phyloP scores from a whole-genome alignment of 2,888 invertebrate genomes.

The Drosophila mimetica region DNA sequence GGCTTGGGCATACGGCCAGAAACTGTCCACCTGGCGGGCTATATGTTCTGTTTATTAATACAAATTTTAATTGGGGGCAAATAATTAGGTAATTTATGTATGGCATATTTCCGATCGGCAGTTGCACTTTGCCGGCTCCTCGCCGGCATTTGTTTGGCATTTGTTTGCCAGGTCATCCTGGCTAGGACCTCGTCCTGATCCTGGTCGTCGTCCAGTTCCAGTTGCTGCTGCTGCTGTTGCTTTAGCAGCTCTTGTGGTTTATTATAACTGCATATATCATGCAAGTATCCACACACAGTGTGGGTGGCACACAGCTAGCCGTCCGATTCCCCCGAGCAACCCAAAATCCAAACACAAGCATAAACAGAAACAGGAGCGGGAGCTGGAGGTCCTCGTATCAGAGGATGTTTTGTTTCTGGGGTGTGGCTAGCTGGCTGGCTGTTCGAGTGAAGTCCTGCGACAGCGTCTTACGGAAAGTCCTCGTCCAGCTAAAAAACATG shows the following conservation, averaged over 20 bases:
- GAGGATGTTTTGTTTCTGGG: constrained; percentile 26
- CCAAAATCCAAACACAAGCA: constrained; percentile 44
- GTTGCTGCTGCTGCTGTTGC: constrained; percentile 54
- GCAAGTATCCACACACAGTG: constrained; percentile 51
- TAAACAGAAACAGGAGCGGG: constrained; percentile 27
- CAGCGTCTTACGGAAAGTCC: constrained; percentile 12
- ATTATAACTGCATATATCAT: constrained; percentile 79
- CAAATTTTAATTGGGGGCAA: constrained; percentile 11
- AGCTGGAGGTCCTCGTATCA: constrained; percentile 30
- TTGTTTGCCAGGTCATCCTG: constrained; percentile 48
- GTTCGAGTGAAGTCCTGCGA: constrained; percentile 36
- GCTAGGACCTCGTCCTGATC: constrained; percentile 11
- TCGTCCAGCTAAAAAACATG: neutral
- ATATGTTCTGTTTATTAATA: constrained; percentile 1
- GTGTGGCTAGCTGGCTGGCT: constrained; percentile 14
- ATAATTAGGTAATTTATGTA: constrained; percentile 21
- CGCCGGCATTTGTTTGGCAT: too few species aligned
- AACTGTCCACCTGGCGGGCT: neutral
- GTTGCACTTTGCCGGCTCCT: too few species aligned
- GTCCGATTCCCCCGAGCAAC: constrained; percentile 18
- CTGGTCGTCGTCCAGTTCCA: neutral
- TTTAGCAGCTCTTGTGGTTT: constrained; percentile 73
- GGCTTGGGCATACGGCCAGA: too few species aligned
- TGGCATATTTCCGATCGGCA: constrained; percentile 12
- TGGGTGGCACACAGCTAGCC: too few species aligned